phyloP scores from a whole-genome alignment of 2,797 vertebrate species.

The Acrossocheilus wenchowensis region DNA sequence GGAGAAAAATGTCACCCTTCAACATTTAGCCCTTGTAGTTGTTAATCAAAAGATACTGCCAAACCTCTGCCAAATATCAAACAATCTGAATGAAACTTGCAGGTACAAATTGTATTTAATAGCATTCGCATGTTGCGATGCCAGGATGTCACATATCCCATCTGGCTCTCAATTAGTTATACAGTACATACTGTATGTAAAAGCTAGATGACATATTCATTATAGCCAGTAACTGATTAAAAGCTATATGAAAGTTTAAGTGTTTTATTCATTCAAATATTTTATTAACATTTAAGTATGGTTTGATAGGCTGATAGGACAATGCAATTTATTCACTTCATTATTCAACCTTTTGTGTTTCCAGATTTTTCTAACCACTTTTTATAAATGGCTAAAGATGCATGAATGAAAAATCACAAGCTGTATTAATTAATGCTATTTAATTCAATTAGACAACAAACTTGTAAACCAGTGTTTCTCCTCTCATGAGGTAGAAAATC shows the following conservation, averaged over 20 bases:
- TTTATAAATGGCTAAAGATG: not conserved
- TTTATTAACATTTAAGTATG: not conserved
- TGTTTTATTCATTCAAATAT: not conserved
- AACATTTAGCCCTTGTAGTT: conserved; percentile 19
- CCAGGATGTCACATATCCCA: not conserved
- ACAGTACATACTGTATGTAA: not conserved
- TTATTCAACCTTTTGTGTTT: not conserved
- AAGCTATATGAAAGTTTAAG: not conserved
- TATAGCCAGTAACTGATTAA: not conserved
- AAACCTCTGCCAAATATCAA: conserved; percentile 3
- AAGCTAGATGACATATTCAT: not conserved
- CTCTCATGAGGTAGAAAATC: not conserved
- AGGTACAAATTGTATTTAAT: conserved; percentile 1
- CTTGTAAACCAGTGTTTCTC: not conserved
- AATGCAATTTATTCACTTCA: not conserved
- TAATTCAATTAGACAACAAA: not conserved
- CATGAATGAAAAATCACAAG: not conserved
- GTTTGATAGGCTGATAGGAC: not conserved
- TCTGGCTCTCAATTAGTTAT: conserved; percentile 30
- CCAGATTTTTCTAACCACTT: not conserved
- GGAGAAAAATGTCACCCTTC: conserved; percentile 35
- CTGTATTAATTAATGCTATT: not conserved
- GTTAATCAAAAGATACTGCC: conserved; percentile 24
- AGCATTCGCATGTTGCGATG: not conserved
- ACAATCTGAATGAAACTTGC: not conserved